phyloP scores from a whole-genome alignment of 1,140 invertebrate species.

The Mactra quadrangularis region DNA sequence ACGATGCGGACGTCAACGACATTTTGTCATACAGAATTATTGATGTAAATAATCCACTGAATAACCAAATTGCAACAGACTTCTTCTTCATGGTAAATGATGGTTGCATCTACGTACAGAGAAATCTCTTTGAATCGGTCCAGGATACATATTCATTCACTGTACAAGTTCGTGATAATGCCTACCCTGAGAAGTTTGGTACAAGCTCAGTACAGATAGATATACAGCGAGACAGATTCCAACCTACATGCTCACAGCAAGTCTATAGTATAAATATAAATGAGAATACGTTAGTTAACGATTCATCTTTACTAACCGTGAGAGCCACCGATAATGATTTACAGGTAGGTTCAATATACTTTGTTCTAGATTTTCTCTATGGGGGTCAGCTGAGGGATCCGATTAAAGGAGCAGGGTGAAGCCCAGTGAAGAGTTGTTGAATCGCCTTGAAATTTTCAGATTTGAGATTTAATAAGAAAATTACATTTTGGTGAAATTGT shows the following conservation, averaged over 20 bases:
- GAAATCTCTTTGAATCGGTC: constrained; percentile 50
- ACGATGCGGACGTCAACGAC: constrained; percentile 75
- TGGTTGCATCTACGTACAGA: constrained; percentile 66
- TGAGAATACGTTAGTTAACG: constrained; percentile 55
- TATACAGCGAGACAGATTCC: constrained; percentile 52
- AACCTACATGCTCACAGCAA: constrained; percentile 23
- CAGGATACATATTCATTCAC: constrained; percentile 60
- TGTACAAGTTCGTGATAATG: constrained; percentile 58
- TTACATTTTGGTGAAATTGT: too few species aligned
- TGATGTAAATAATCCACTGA: neutral
- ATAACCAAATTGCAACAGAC: constrained; percentile 38
- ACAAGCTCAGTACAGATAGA: constrained; percentile 46
- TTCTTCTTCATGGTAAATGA: constrained; percentile 70
- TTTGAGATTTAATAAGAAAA: too few species aligned
- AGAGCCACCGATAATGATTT: constrained; percentile 68
- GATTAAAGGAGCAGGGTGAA: neutral
- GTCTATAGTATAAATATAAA: constrained; percentile 61
- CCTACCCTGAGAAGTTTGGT: constrained; percentile 65
- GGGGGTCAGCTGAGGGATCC: neutral
- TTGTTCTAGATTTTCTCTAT: too few species aligned
- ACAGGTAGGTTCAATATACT: constrained; percentile 50
- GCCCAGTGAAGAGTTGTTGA: too few species aligned
- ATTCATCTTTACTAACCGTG: constrained; percentile 60
- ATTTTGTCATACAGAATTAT: constrained; percentile 22
- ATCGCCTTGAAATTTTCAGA: too few species aligned